A percentile compares a stretch with the other conserved stretches of the same genome.
Evolutionary conservation across 2,888 invertebrate species (phyloP).

Genomic region (Scrobipalpa atriplicella): DNA sequence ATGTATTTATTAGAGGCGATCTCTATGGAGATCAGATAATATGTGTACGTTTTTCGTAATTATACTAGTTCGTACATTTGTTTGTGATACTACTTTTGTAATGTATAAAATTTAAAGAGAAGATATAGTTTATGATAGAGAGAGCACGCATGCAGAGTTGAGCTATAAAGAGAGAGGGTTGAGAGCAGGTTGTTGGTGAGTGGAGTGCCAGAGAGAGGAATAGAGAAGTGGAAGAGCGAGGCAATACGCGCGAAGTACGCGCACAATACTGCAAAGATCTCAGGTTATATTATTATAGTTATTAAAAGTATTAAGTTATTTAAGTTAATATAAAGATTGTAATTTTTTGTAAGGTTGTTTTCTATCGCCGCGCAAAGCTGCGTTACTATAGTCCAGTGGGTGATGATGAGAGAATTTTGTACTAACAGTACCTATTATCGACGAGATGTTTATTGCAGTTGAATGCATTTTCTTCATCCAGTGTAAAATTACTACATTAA

Average conservation of each 20-base stretch:
- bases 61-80: conserved; percentile 83
- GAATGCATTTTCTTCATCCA: conserved; percentile 77
- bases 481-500: conserved; percentile 73
- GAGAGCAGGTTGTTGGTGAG: conserved; percentile 16
- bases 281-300: conserved; percentile 81
- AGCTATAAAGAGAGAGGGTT: conserved; percentile 53
- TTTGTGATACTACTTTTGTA: conserved; percentile 84
- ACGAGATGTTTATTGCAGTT: conserved; percentile 60
- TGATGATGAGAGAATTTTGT: conserved; percentile 55
- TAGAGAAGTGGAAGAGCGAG: conserved; percentile 46
- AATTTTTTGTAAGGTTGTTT: conserved; percentile 80
- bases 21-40: conserved; percentile 60
- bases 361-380: conserved; percentile 63
- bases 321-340: conserved; percentile 81
- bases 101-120: conserved; percentile 78
- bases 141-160: conserved; percentile 70
- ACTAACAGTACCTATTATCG: conserved; percentile 60
- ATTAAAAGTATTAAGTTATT: conserved; percentile 83
- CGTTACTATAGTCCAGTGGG: conserved; percentile 64
- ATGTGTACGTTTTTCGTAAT: conserved; percentile 78
- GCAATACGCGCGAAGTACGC: conserved; percentile 53
- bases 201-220: conserved; percentile 28
- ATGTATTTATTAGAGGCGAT: conserved; percentile 78
- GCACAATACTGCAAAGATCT: conserved; percentile 74
- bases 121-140: conserved; percentile 73